Evolutionary conservation across 2,797 vertebrate genomes (phyloP).

Genomic region (Galagoides demidoff): DNA sequence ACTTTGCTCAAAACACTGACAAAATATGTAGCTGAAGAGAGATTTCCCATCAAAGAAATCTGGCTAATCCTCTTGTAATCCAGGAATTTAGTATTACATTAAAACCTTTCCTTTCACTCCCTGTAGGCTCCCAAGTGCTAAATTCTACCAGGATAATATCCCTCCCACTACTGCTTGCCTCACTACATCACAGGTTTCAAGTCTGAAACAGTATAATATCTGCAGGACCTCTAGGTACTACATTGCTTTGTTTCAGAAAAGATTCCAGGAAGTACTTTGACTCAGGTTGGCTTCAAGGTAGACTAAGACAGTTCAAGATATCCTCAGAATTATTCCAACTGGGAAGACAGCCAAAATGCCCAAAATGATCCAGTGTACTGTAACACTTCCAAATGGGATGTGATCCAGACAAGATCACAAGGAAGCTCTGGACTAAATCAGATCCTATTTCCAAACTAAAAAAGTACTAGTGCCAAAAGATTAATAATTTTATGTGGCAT

Average conservation of each 20-base stretch:
- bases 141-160: conserved; percentile 39
- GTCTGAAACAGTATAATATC: background rate
- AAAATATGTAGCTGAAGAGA: conserved; percentile 19
- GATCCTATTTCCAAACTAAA: conserved; percentile 8
- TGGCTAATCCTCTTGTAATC: background rate
- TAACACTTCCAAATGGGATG: conserved; percentile 37
- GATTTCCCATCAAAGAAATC: background rate
- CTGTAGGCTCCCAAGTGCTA: background rate
- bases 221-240: background rate
- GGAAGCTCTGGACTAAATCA: background rate
- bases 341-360: conserved; percentile 7
- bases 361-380: background rate
- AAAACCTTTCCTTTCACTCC: conserved; percentile 55
- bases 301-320: background rate
- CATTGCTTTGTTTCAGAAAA: conserved; percentile 47
- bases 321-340: conserved; percentile 23
- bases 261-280: background rate
- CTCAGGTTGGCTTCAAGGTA: conserved; percentile 29
- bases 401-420: background rate
- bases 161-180: background rate
- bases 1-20: conserved; percentile 31
- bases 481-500: background rate
- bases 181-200: background rate
- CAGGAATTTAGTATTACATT: conserved; percentile 57
- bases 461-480: background rate